phyloP scores from a whole-genome alignment of 2,113 vertebrate species.

The Gallinago media region DNA sequence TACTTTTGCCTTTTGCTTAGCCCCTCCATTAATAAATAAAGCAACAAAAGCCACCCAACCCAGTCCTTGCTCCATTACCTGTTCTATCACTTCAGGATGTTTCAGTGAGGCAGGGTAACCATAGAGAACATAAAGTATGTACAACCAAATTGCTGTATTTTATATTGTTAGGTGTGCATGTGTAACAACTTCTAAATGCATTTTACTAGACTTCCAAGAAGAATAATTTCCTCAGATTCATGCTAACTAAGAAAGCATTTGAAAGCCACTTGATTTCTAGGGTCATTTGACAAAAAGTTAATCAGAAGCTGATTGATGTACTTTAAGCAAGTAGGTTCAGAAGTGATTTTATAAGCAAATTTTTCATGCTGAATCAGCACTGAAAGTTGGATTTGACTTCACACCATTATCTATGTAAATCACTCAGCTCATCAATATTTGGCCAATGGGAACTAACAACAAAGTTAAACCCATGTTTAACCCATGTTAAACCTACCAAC shows the following conservation, averaged over 20 bases:
- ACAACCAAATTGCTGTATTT: neutral
- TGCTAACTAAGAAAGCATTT: neutral
- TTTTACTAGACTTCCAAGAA: neutral
- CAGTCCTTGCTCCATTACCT: neutral
- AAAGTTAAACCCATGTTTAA: neutral
- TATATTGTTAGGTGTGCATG: neutral
- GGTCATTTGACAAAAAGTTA: neutral
- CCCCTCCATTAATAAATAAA: neutral
- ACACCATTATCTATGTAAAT: neutral
- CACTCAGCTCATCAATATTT: neutral
- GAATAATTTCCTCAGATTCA: neutral
- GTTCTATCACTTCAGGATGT: neutral
- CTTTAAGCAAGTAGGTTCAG: neutral
- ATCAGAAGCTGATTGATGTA: neutral
- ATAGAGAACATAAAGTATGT: neutral
- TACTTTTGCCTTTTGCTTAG: neutral
- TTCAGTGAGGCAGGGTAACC: neutral
- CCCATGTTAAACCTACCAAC: neutral
- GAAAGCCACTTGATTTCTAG: neutral
- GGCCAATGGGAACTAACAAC: neutral
- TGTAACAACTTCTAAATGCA: neutral
- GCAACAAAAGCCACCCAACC: neutral
- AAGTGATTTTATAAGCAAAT: neutral
- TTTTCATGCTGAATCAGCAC: neutral
- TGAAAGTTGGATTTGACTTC: neutral